These are phyloP conservation scores for Malachius bipustulatus DNA, from an alignment of 2,888 invertebrate genomes.

Conservation along the genomic window DNA sequence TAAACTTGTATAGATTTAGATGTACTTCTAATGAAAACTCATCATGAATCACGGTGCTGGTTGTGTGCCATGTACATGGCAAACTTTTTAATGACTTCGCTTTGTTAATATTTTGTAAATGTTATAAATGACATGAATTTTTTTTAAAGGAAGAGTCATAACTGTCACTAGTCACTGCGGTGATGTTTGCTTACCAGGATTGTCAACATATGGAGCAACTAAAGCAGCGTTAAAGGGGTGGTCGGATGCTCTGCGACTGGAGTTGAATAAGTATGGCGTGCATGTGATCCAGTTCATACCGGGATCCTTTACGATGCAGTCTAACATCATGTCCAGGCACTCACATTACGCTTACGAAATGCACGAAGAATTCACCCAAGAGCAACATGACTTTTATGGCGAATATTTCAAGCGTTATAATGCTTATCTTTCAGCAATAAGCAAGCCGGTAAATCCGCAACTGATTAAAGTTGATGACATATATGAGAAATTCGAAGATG, in stretches of 20 bases:
- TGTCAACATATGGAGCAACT: conserved; percentile 67
- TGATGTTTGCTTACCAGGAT: conserved; percentile 54
- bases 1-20: too few species aligned
- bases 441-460: conserved; percentile 38
- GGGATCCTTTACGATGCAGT: conserved; percentile 59
- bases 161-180: conserved; percentile 80
- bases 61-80: conserved; percentile 11
- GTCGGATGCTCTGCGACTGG: conserved; percentile 60
- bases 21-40: too few species aligned
- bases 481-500: conserved; percentile 49
- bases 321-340: conserved; percentile 58
- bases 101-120: conserved; percentile 3
- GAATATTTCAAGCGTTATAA: conserved; percentile 53
- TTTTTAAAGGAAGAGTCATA: conserved; percentile 51
- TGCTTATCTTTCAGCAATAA: conserved; percentile 41
- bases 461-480: conserved; percentile 43
- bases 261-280: conserved; percentile 59
- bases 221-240: conserved; percentile 68
- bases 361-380: conserved; percentile 48
- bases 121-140: neutral
- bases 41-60: too few species aligned
- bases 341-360: conserved; percentile 48
- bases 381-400: conserved; percentile 52
- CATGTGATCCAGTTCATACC: conserved; percentile 64
- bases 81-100: conserved; percentile 9